Conservation (phyloP, 2,113 vertebrate species). For the Bolborhynchus lineola region DNA sequence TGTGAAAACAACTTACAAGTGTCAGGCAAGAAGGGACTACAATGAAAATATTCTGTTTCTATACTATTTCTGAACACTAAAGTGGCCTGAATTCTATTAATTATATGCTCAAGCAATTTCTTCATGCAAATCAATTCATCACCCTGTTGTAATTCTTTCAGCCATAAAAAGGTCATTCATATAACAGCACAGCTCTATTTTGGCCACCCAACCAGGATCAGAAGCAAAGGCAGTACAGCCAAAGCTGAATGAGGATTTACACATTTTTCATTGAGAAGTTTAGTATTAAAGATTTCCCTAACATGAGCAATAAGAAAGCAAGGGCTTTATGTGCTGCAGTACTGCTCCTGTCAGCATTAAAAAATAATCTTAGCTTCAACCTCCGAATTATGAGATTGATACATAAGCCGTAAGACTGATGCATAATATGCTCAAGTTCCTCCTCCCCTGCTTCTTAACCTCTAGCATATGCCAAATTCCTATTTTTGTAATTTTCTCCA, state of each 20-base stretch:
- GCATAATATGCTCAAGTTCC: neutral
- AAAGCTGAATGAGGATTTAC: constrained; percentile 2
- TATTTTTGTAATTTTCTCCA: neutral
- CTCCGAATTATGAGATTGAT: neutral
- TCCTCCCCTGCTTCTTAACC: neutral
- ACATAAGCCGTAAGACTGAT: neutral
- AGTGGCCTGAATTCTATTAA: constrained; percentile 9
- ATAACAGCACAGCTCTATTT: neutral
- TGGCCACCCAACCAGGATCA: neutral
- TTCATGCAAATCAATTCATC: neutral
- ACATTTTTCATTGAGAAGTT: neutral
- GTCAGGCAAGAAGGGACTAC: neutral
- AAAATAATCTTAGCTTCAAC: neutral
- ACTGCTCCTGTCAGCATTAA: neutral
- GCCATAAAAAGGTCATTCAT: neutral
- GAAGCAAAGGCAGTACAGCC: neutral
- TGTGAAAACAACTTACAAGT: neutral
- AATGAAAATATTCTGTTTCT: neutral
- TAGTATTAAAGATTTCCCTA: neutral
- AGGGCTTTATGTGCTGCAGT: neutral
- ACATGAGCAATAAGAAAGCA: neutral
- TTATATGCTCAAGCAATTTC: constrained; percentile 15
- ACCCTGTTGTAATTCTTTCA: neutral
- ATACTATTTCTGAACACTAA: neutral
- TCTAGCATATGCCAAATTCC: rapidly evolving